These are phyloP conservation scores for Parasteatoda tepidariorum DNA, from an alignment of 1,140 invertebrate genomes.

Conservation along the genomic window DNA sequence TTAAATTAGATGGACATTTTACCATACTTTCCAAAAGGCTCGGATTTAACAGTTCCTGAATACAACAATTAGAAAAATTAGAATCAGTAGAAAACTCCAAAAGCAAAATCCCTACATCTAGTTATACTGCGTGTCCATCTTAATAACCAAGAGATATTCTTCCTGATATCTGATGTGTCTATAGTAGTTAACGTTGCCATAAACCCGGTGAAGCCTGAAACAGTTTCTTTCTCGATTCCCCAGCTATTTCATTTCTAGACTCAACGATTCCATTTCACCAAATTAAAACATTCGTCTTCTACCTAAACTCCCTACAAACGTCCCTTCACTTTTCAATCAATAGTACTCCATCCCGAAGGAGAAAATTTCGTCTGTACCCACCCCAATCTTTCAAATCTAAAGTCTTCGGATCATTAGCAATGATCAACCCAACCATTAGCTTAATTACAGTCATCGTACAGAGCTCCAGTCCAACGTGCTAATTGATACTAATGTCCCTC, in stretches of 20 bases:
- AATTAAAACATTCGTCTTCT: constrained; percentile 38
- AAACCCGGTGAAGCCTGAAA: too few relatives aligned
- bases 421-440: constrained; percentile 57
- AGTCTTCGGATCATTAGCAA: constrained; percentile 46
- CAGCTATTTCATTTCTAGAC: constrained; percentile 12
- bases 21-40: too few relatives aligned
- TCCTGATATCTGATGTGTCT: too few relatives aligned
- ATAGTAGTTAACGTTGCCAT: too few relatives aligned
- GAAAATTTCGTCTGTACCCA: background rate
- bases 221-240: too few relatives aligned
- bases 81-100: too few relatives aligned
- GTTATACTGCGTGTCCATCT: too few relatives aligned
- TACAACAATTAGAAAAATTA: too few relatives aligned
- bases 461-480: constrained; percentile 32
- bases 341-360: constrained; percentile 12
- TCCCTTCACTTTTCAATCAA: constrained; percentile 31
- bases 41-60: too few relatives aligned
- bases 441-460: constrained; percentile 43
- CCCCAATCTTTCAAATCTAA: background rate
- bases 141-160: too few relatives aligned
- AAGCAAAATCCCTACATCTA: too few relatives aligned
- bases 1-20: too few relatives aligned
- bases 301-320: background rate
- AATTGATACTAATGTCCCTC: constrained; percentile 55
- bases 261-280: constrained; percentile 14